Base-by-base conservation (phyloP, 2,797 vertebrate species). In the Sebastes ruberrimus region DNA sequence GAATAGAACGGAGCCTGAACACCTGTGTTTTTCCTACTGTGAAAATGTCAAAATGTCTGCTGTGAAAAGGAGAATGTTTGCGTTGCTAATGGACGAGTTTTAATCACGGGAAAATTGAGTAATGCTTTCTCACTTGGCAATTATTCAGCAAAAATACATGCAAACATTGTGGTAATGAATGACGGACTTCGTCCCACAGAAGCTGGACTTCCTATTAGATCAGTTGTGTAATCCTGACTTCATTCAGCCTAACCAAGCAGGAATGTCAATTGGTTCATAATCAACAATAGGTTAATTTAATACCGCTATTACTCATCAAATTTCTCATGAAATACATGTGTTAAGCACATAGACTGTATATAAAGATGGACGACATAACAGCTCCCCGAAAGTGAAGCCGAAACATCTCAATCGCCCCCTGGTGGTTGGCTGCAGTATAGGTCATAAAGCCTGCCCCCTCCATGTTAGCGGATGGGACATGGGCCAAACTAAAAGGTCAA, bases 1-100 rank as follows among this genome's bases (percentile, higher is more conserved):
- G 33, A 52, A 55, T 3, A 38, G 32, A 65, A 33, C 3, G 2
- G n/a, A 53, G 53, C 38, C 38, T 42, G 38, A 61, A 18, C 7
- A 46, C 16, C 42, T 8, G 42, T 46, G 42, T 46, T 46, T 4
- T 46, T 46, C 16, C 0, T 49, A 2, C 52, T 6, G 23, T 32
- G 30, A 52, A 28, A 62, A 72, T 46, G 67, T 63, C 14, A 57
- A 30, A 66, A 53, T 20, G 22, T 56, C 20, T 65, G 68, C 72
- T 28, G 60, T 32, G 46, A 53, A 61, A 35, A 62, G 20, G 2
- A 14, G 46, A 68, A 18, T 38, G 35, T 74, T 69, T 70, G 53
- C 66, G 4, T 63, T 52, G 53, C 28, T 60, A 46, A 64, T 56
- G 16, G 23, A 11, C 30, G 2, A 59, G 16, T 72, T 64, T 73